These are phyloP conservation scores for Andrena cerasifolii DNA, from an alignment of 1,140 invertebrate genomes.

Conservation along the genomic window DNA sequence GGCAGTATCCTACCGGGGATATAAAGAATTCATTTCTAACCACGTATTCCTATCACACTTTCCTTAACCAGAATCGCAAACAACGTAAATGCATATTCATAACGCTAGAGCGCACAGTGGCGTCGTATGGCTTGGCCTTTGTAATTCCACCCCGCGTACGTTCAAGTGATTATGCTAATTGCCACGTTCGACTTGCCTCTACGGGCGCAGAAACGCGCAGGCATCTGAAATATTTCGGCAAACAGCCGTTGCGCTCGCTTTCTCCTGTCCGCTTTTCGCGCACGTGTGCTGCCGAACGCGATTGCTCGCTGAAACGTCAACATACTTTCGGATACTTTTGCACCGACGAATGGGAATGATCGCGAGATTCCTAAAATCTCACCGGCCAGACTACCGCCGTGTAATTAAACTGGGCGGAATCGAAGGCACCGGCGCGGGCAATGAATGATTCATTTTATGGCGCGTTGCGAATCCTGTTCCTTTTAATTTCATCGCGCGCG, in stretches of 20 bases:
- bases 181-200: not conserved
- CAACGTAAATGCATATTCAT: constrained; percentile 5
- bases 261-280: not conserved
- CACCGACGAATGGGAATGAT: not conserved
- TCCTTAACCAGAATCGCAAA: not conserved
- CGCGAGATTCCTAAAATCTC: too few relatives aligned
- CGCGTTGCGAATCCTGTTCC: not conserved
- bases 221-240: constrained; percentile 17
- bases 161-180: constrained; percentile 39
- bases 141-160: not conserved
- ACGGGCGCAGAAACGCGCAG: not conserved
- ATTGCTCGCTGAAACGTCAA: too few relatives aligned
- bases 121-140: constrained; percentile 1
- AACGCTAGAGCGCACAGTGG: not conserved
- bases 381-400: not conserved
- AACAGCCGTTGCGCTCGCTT: constrained; percentile 1
- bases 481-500: too few relatives aligned
- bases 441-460: not conserved
- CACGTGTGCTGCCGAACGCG: too few relatives aligned
- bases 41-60: not conserved
- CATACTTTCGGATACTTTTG: not conserved
- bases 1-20: too few relatives aligned
- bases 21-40: not conserved
- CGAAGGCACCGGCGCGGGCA: not conserved
- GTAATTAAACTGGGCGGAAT: not conserved